Evolutionary conservation across 1,140 invertebrate species (phyloP).

Genomic region (Uloborus diversus): DNA sequence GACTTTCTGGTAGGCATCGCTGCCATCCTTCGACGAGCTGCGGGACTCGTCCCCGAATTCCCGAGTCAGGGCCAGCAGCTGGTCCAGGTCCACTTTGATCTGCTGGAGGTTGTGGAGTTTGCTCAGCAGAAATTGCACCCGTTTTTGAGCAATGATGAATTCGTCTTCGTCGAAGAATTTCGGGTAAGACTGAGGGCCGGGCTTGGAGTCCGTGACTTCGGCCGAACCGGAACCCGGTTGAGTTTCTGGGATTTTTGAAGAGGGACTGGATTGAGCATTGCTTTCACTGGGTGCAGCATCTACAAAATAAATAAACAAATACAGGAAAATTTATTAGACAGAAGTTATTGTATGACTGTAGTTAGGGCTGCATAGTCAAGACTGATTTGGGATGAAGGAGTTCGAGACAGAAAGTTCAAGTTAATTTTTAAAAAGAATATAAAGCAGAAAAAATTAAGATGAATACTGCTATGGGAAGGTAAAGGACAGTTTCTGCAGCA

Average conservation of each 20-base stretch:
- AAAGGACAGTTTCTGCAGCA: too few relatives aligned
- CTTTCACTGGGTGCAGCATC: too few relatives aligned
- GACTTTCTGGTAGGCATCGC: not conserved
- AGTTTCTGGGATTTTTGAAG: not conserved
- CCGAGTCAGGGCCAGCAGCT: not conserved
- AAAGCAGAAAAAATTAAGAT: not conserved
- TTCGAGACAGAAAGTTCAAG: not conserved
- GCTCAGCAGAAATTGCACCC: conserved; percentile 20
- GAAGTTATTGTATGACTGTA: not conserved
- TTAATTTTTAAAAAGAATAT: not conserved
- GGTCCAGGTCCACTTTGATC: conserved; percentile 32
- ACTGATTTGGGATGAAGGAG: not conserved
- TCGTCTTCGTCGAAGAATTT: not conserved
- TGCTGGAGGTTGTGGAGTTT: conserved; percentile 45
- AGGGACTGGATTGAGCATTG: not conserved
- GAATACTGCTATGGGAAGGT: too few relatives aligned
- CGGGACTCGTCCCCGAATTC: not conserved
- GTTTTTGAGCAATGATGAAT: not conserved
- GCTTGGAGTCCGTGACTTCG: conserved; percentile 17
- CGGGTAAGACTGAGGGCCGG: conserved; percentile 1
- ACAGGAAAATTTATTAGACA: not conserved
- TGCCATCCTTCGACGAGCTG: not conserved
- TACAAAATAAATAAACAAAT: not conserved
- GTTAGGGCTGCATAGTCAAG: too few relatives aligned
- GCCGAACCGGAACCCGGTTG: not conserved